Evolutionary conservation across 2,113 vertebrate species (phyloP).

Genomic region (Carassius carassius): DNA sequence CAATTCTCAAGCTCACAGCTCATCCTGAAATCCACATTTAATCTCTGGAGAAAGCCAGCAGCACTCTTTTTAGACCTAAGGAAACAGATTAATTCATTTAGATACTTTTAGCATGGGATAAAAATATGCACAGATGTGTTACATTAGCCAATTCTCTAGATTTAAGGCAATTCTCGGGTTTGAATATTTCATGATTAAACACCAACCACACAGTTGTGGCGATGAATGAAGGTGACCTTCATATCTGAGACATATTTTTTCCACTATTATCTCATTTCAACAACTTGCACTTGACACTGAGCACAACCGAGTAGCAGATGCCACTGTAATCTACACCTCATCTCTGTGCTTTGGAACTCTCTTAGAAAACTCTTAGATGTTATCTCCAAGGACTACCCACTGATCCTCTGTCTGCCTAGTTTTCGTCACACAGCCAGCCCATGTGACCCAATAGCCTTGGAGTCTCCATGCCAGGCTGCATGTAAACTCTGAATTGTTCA

Average conservation of each 20-base stretch:
- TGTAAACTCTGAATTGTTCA: constrained; percentile 60
- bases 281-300: constrained; percentile 15
- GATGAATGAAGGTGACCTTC: constrained; percentile 16
- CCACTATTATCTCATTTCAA: not conserved
- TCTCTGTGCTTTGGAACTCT: constrained; percentile 31
- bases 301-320: constrained; percentile 13
- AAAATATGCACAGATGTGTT: not conserved
- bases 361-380: constrained; percentile 5
- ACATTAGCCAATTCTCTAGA: not conserved
- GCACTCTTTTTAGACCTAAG: too few relatives aligned
- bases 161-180: not conserved
- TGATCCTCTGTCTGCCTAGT: constrained; percentile 1
- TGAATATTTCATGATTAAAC: not conserved
- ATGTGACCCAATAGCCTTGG: constrained; percentile 53
- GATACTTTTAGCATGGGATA: not conserved
- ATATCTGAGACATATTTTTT: not conserved
- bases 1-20: too few relatives aligned
- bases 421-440: constrained; percentile 6
- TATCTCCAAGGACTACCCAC: not conserved
- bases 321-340: constrained; percentile 14
- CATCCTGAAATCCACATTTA: too few relatives aligned
- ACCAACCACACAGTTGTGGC: not conserved
- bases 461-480: constrained; percentile 53
- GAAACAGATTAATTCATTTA: not conserved
- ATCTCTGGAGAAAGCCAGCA: too few relatives aligned